Evolutionary conservation across 2,888 invertebrate species (phyloP), one percentile per base, ranked within the genome.

Genomic region (Ormyrus thymus): DNA sequence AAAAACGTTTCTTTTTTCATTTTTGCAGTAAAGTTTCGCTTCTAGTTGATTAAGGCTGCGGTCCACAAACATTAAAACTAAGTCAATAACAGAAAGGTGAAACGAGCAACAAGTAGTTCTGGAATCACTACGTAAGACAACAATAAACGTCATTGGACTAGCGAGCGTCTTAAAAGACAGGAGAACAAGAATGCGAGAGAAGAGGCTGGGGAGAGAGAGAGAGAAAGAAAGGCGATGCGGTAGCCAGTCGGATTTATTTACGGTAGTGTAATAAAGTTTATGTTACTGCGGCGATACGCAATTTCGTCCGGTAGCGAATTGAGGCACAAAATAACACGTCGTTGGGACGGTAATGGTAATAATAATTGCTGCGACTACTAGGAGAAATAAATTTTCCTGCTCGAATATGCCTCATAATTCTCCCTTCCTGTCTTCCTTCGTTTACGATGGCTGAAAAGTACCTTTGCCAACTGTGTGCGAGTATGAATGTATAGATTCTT

Each of bases 211-310:
- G 55, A 6, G 43, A 15, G 29, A 13, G n/a, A 66, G 53, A 29
- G 5, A 9, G 68, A 55, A 53, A 13, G 29, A 7, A 68, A 70
- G n/a, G 43, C 6, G 51, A 65, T 13, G 73, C 11, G 11, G 51
- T 58, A 65, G 45, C 10, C 64, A 13, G 29, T 9, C n/a, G 46
- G 62, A 78, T 78, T 78, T 68, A 73, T 78, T 78, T 68, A 64
- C 69, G 65, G 62, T 78, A 68, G 61, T 4, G 55, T 61, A 78
- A 73, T 78, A 78, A 78, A 73, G 61, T 73, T 74, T 68, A 66
- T 68, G 29, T 76, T 58, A 76, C 51, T 50, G 50, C 51, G 29
- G 13, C 10, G 61, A 69, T 51, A 70, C 70, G 64, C 8, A 56
- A 50, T 76, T 15, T 50, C 7, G 13, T 64, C 48, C 50, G 9